Base-by-base conservation (phyloP, 2,888 invertebrate species). In the Linyphia triangularis region DNA sequence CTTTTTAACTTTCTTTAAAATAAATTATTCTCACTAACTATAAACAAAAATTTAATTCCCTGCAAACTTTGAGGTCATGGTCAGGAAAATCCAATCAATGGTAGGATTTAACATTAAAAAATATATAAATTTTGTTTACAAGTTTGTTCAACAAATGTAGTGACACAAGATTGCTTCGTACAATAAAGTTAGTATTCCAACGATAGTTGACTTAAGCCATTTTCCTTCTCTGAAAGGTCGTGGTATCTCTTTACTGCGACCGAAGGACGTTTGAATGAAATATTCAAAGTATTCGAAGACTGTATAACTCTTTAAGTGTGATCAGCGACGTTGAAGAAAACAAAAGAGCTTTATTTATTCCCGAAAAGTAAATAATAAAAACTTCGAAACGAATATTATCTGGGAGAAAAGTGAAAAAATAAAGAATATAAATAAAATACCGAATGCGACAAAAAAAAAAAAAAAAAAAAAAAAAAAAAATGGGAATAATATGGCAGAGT, bases 211-310 rank as follows among this genome's bases (percentile, higher is more conserved):
- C 70, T 57, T 70, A 26, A 7, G 33, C 81, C 59, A 69, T 13
- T 81, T 37, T 57, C 37, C 24, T 24, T 40, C 51, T n/a, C 10
- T 59, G 19, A n/a, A 40, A 9, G n/a, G n/a, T n/a, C 13, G 4
- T 59, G 59, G 43, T 77, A 37, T 77, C 40, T 51, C n/a, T 37
- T 16, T 82, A 43, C 22, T 16, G 7, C 13, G 5, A 51, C n/a
- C 61, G 75, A 84, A 84, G 84, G 84, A 51, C 84, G 61, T 77
- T 77, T 69, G 67, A 59, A 84, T 84, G 77, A 84, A 84, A 77
- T 84, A 84, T 84, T 84, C 84, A 84, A 84, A 84, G 40, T 84
- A 84, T 77, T 84, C 75, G 67, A 67, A 24, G 84, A 69, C 84
- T 75, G 75, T 84, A 51, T 51, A 84, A 75, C 69, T 84, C 84